Evolutionary conservation across 2,888 invertebrate species (phyloP), one percentile per base, ranked within the genome.

Genomic region (Xestia sexstrigata): DNA sequence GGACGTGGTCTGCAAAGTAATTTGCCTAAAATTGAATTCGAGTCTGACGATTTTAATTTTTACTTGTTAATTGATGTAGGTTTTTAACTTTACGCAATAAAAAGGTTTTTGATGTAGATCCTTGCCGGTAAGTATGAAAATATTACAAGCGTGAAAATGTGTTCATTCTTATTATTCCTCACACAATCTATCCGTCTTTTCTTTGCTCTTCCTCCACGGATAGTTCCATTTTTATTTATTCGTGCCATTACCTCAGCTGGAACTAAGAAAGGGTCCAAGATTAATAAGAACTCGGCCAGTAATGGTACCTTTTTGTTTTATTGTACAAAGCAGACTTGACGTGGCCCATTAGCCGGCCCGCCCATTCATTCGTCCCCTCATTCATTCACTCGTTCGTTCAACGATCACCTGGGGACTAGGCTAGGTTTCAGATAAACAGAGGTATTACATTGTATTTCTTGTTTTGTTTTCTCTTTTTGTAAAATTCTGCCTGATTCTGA

Each of bases 361-460:
- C 91, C 94, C 93, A 91, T 93, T 93, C 93, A 92, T 93, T 91
- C 93, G 90, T 93, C 91, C 93, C 89, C 87, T 93, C 93, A 92
- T 93, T 91, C 93, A 89, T 93, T 92, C 93, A 89, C 87, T 93
- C 93, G 91, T 93, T 93, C 92, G 90, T 89, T 91, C 92, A 92
- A 95, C 93, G 94, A 93, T 93, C 95, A 95, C 94, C 95, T 95
- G 93, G 95, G 95, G 95, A 95, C 93, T 84, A 79, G 87, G 88
- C 88, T 88, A 88, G 90, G 91, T 90, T 92, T 91, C 88, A 91
- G 91, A 91, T 93, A 93, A 95, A 95, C 92, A 92, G 88, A 84
- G 85, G 90, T 87, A 91, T 92, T 93, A 92, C 90, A 91, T 82
- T 89, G 89, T 83, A 55, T 91, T 91, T 88, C 87, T 89, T 90